Evolutionary conservation across 2,888 invertebrate species (phyloP).

Genomic region (Himalopsyche anomala): DNA sequence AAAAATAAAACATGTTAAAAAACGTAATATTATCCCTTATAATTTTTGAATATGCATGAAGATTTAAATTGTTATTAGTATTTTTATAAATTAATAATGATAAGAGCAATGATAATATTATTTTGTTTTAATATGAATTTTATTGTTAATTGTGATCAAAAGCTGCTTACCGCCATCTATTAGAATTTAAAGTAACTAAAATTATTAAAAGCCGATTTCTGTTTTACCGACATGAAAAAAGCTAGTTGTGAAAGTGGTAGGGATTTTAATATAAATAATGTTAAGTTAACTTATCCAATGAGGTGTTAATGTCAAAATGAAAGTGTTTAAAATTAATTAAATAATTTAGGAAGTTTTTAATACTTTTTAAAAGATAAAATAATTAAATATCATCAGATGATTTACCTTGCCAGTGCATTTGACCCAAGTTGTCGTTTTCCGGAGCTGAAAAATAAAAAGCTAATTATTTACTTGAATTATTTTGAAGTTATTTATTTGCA

Average conservation of each 20-base stretch:
- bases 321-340: conserved; percentile 36
- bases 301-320: not conserved
- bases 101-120: too few relatives aligned
- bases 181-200: not conserved
- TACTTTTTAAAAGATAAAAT: too few relatives aligned
- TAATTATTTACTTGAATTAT: not conserved
- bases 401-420: conserved; percentile 91
- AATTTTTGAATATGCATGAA: too few relatives aligned
- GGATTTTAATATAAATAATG: too few relatives aligned
- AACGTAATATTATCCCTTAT: not conserved
- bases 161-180: conserved; percentile 49
- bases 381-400: not conserved
- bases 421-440: conserved; percentile 89
- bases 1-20: not conserved
- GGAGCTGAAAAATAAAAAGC: conserved; percentile 78
- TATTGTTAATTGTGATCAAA: not conserved
- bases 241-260: too few relatives aligned
- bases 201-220: conserved; percentile 46
- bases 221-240: conserved; percentile 53
- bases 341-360: too few relatives aligned
- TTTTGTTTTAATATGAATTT: not conserved
- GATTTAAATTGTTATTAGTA: too few relatives aligned
- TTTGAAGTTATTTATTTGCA: too few relatives aligned
- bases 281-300: not conserved
- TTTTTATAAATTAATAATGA: too few relatives aligned